Base-by-base conservation (phyloP, 2,113 vertebrate species). In the Brachyhypopomus occidentalis region DNA sequence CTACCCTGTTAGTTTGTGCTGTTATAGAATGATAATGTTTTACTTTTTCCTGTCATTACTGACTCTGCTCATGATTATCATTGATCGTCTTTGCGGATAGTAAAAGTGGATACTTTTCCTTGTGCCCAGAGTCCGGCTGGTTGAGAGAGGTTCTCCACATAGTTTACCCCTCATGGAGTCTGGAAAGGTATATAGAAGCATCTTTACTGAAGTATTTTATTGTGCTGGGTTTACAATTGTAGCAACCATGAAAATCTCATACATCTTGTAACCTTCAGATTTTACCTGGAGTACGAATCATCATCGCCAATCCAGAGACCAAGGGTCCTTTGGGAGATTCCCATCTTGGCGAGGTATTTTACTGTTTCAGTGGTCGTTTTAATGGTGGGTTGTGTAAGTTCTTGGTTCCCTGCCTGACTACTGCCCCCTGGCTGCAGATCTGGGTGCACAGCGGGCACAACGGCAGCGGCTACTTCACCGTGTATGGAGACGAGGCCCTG, bases 371-470 rank as follows among this genome's bases (percentile, higher is more conserved):
- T 14, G 12, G 45, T 52, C 12, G 9, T 52, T 52, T 52, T 52
- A 14, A 52, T 11, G 12, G 45, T 14, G 2, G 12, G 45, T 52
- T 52, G 45, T 41, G 41, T 41, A 52, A 14, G 45, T 52, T 52
- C 45, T 52, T 52, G 45, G 45, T 52, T 12, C 45, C 45, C 41
- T 7, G 41, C 41, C 45, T 52, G 1, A 52, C 14, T 78, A 20
- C 2, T n/a, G 62, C 30, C 0, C 36, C n/a, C 30, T 25, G 12
- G 1, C 0, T 81, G 8, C 90, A 99, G 97, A 98, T 99, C 88
- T 99, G 97, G 97, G 97, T 98, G 77, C 96, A 98, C 89, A 98
- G 97, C 30, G 95, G 94, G 87, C 97, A 99, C 78, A 99, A 99
- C 0, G 97, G 97, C 91, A 98, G 96, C 71, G 97, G 97, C 0